Evolutionary conservation across 2,113 vertebrate species (phyloP).

Genomic region (Hystrix cristata): DNA sequence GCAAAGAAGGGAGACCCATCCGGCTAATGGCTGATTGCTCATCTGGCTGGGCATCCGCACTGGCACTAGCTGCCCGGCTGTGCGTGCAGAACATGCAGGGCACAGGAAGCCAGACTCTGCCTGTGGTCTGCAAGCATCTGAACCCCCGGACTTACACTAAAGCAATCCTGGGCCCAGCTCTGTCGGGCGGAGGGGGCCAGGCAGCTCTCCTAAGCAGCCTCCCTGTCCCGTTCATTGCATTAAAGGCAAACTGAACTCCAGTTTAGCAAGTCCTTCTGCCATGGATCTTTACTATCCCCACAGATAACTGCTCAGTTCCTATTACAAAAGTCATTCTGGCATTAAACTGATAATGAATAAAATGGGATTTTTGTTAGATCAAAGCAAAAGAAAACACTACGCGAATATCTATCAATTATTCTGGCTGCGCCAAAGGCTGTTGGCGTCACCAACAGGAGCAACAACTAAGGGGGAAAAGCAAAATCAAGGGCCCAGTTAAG

Average conservation of each 20-base stretch:
- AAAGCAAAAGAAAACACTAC: background rate
- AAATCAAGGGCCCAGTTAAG: background rate
- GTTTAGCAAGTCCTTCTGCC: background rate
- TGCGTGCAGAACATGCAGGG: background rate
- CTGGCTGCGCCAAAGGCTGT: background rate
- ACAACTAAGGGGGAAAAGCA: rapidly evolving
- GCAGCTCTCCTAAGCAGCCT: background rate
- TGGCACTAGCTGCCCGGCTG: background rate
- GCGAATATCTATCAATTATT: background rate
- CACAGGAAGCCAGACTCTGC: background rate
- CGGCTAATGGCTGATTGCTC: background rate
- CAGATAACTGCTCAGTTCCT: background rate
- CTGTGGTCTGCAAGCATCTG: background rate
- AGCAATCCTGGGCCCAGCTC: background rate
- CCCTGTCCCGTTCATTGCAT: no score
- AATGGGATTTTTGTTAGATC: background rate
- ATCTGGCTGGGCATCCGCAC: background rate
- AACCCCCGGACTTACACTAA: background rate
- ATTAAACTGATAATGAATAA: background rate
- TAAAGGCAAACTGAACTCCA: background rate
- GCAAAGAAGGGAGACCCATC: background rate
- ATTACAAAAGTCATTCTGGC: slow-evolving; percentile 3
- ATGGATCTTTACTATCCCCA: background rate
- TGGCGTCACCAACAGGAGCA: background rate
- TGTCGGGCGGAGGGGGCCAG: background rate